phyloP scores from a whole-genome alignment of 1,140 invertebrate genomes.

The Halesus radiatus region DNA sequence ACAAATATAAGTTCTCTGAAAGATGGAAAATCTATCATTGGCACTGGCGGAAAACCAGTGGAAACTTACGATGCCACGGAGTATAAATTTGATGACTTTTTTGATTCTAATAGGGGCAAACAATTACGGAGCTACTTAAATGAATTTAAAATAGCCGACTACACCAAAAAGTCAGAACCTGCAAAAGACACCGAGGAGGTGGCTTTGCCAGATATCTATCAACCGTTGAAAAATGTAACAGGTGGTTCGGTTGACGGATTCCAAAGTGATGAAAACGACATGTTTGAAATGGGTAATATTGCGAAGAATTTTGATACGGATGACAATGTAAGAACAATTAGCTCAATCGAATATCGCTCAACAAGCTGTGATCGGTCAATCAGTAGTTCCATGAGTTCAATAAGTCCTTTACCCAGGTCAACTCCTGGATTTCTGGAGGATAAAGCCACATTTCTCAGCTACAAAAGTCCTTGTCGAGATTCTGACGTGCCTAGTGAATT shows the following conservation, averaged over 20 bases:
- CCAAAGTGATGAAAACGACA: constrained; percentile 5
- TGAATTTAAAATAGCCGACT: constrained; percentile 61
- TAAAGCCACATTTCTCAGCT: constrained; percentile 59
- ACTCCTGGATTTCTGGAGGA: constrained; percentile 43
- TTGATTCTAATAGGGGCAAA: constrained; percentile 66
- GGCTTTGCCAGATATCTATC: not conserved
- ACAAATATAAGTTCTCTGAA: not conserved
- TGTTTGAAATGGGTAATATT: not conserved
- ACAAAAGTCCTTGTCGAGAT: constrained; percentile 64
- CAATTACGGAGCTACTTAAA: constrained; percentile 66
- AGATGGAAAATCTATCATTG: not conserved
- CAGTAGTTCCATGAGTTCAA: constrained; percentile 53
- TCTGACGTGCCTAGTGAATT: constrained; percentile 66
- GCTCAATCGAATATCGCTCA: constrained; percentile 41
- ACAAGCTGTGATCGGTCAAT: constrained; percentile 55
- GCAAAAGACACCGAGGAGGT: constrained; percentile 16
- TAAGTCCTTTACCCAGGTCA: constrained; percentile 48
- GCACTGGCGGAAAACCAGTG: not conserved
- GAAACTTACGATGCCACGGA: constrained; percentile 49
- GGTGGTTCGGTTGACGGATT: not conserved
- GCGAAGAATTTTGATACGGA: constrained; percentile 19
- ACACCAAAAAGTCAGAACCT: constrained; percentile 37
- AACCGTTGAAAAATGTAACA: constrained; percentile 19
- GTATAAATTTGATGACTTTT: constrained; percentile 60
- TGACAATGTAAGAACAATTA: constrained; percentile 47